Evolutionary conservation across 2,888 invertebrate species (phyloP), one percentile per base, ranked within the genome.

Genomic region (Panopea generosa): DNA sequence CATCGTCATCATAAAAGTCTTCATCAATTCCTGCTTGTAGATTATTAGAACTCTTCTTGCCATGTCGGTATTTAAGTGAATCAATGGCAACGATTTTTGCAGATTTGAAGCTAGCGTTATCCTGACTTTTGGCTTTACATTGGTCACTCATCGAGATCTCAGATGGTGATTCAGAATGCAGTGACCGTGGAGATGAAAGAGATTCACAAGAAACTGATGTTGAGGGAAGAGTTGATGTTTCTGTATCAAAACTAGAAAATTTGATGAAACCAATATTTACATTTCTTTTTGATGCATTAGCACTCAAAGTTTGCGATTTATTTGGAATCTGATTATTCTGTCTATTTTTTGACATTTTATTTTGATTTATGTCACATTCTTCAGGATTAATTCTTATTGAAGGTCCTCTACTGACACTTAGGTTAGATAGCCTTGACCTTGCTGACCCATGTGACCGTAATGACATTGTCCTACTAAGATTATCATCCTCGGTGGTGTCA

Each of bases 181-280:
- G 52, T 22, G 80, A 80, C 16, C 75, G 27, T 16, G 73, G 72
- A 9, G 79, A 75, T 2, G 49, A 22, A 6, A 76, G 29, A 24
- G 80, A 80, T 14, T 72, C 80, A 62, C 62, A 66, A 2, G 80
- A 80, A 1, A 73, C 67, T 7, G 80, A 80, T 7, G 80, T 70
- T 2, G 72, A 72, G 4, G 73, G 67, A 16, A 63, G 62, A 24
- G 71, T 62, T 11, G 79, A 79, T 2, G 68, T 65, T 29, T 80
- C 80, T 9, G 80, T 76, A 27, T 80, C 80, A 50, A 76, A 45
- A 49, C 80, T 80, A 14, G 76, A 76, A 38, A 52, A 80, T 40
- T 73, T 40, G 3, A 61, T 40, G 52, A 66, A 76, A 26, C 57
- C 69, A 26, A 80, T 59, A 26, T 75, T 72, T 29, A 24, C 24